Base-by-base conservation (phyloP, 2,888 invertebrate species). In the Eristalis arbustorum region DNA sequence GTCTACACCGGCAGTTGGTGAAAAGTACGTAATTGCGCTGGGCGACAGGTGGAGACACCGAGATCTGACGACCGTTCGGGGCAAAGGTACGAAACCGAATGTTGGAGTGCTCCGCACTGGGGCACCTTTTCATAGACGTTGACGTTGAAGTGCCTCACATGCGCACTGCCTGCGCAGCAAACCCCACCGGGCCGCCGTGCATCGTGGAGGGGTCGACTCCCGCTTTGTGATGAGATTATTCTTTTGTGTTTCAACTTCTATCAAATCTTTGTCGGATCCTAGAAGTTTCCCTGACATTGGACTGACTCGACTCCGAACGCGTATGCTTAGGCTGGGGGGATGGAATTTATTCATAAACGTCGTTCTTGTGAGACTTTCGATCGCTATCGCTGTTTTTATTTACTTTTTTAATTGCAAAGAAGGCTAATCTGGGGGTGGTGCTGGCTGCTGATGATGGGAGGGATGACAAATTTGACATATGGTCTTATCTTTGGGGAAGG, bases 71-170 rank as follows among this genome's bases (percentile, higher is more conserved):
- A 71, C 84, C 76, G 72, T 68, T 76, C 76, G 72, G 22, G 63
- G 28, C 72, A 68, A 84, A 73, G 37, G 59, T 22, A 63, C 59
- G 59, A 63, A 76, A 57, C 62, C 67, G 84, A 80, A 76, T 84
- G 84, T 80, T 68, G 37, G 28, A 72, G 62, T 28, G n/a, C 59
- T 72, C n/a, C 57, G 28, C 59, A 68, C 28, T 42, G 63, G n/a
- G 68, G 25, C 62, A 57, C 57, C 62, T 75, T 72, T 75, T 80
- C 72, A 79, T 75, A 64, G 22, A 18, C 22, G 37, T 31, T 22
- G 34, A 34, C 61, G 23, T 37, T 61, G 49, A 75, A 56, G 64
- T 75, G 74, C 59, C 57, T 42, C 71, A 76, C 84, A 84, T 84
- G 84, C 84, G 84, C 80, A 25, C 59, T 69, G 25, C 31, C 2